Conservation (phyloP, 2,888 invertebrate species). For the Polydrusus cervinus region DNA sequence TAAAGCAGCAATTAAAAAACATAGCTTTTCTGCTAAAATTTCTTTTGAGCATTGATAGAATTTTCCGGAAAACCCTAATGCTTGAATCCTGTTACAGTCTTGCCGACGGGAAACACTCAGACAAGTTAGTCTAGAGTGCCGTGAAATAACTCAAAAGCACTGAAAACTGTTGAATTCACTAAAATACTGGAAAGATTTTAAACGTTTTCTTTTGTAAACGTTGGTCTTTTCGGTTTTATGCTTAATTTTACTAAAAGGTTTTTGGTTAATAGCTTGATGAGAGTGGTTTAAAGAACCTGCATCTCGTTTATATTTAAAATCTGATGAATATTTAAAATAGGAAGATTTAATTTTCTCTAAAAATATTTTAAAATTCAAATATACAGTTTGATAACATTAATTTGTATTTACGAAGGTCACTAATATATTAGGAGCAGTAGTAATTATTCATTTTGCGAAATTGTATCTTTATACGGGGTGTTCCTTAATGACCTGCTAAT, state of each 20-base stretch:
- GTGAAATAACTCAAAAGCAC: not conserved
- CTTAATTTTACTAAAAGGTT: slow-evolving; percentile 16
- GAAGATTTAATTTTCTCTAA: too few species aligned
- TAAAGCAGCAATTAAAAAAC: too few species aligned
- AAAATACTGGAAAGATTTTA: slow-evolving; percentile 14
- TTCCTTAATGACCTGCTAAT: too few species aligned
- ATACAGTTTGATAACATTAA: too few species aligned
- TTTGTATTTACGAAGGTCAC: too few species aligned
- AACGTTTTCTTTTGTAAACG: not conserved
- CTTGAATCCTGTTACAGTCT: slow-evolving; percentile 1
- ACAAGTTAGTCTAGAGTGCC: slow-evolving; percentile 3
- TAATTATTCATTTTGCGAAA: too few species aligned
- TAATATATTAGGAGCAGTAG: too few species aligned
- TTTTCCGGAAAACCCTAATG: slow-evolving; percentile 5
- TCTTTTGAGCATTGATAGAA: too few species aligned
- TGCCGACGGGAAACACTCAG: slow-evolving; percentile 8
- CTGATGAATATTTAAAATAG: not conserved
- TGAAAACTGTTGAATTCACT: not conserved
- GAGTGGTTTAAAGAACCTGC: not conserved
- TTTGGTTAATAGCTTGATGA: not conserved
- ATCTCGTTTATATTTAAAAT: not conserved
- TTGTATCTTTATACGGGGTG: too few species aligned
- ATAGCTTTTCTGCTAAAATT: too few species aligned
- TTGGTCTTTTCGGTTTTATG: not conserved
- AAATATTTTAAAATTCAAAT: too few species aligned